phyloP scores from a whole-genome alignment of 2,888 invertebrate genomes.

The Emesis russula region DNA sequence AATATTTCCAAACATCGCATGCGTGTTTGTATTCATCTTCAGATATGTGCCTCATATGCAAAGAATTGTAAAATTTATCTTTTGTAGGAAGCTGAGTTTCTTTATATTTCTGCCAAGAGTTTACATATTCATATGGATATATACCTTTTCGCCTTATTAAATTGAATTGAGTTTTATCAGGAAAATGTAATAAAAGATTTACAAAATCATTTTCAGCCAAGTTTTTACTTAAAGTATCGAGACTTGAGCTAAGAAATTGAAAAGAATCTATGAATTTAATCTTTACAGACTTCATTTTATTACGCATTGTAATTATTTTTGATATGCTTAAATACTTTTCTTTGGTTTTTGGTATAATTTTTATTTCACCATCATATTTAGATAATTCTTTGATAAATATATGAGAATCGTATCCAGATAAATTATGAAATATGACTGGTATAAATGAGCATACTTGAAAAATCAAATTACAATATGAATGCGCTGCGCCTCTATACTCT shows the following conservation, averaged over 20 bases:
- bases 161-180: neutral
- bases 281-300: slow-evolving; percentile 17
- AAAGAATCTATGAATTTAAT: slow-evolving; percentile 61
- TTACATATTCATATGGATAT: slow-evolving; percentile 80
- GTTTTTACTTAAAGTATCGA: neutral
- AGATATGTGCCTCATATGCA: slow-evolving; percentile 25
- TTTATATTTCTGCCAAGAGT: slow-evolving; percentile 44
- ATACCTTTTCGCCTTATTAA: slow-evolving; percentile 62
- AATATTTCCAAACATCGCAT: neutral
- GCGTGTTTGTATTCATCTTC: neutral
- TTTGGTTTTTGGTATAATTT: slow-evolving; percentile 34
- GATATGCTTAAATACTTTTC: slow-evolving; percentile 23
- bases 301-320: slow-evolving; percentile 23
- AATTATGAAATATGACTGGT: slow-evolving; percentile 76
- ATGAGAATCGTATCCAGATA: slow-evolving; percentile 41
- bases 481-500: slow-evolving; percentile 69
- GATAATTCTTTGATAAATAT: slow-evolving; percentile 41
- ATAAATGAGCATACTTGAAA: slow-evolving; percentile 73
- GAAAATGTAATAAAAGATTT: slow-evolving; percentile 37
- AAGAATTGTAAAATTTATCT: slow-evolving; percentile 38
- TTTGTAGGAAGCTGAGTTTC: slow-evolving; percentile 57
- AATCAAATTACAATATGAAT: slow-evolving; percentile 70
- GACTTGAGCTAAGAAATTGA: slow-evolving; percentile 10
- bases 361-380: slow-evolving; percentile 18
- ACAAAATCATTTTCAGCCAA: slow-evolving; percentile 42